phyloP scores from a whole-genome alignment of 2,113 vertebrate species.

The Diglossa brunneiventris region DNA sequence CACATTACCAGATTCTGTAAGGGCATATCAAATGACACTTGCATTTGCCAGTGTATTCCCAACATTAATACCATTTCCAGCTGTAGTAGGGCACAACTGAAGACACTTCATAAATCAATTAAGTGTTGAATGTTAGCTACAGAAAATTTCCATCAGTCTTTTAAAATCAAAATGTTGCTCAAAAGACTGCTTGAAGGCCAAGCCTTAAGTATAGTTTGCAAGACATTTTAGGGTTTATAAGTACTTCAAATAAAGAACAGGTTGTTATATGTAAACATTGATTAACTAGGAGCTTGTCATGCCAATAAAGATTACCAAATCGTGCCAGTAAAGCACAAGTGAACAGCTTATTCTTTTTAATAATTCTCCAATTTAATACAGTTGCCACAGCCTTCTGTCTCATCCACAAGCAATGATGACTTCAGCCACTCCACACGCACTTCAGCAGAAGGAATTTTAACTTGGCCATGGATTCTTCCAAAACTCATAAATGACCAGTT shows the following conservation, averaged over 20 bases:
- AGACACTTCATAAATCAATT: not conserved
- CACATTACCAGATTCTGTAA: not conserved
- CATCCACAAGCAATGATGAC: not conserved
- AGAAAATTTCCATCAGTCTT: not conserved
- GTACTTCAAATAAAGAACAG: not conserved
- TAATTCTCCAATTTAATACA: not conserved
- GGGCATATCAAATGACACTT: fast-evolving
- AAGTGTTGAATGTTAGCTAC: not conserved
- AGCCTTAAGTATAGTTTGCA: not conserved
- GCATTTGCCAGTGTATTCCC: not conserved
- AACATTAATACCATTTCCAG: not conserved
- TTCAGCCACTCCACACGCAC: not conserved
- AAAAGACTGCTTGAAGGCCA: not conserved
- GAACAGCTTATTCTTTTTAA: not conserved
- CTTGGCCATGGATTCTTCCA: not conserved
- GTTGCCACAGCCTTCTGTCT: not conserved
- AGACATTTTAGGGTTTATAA: not conserved
- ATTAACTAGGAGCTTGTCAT: not conserved
- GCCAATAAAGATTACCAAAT: not conserved
- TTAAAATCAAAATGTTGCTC: not conserved
- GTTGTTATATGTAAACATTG: not conserved
- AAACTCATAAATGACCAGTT: not conserved
- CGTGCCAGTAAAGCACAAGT: not conserved
- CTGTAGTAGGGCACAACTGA: not conserved
- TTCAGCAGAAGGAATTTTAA: not conserved